Evolutionary conservation across 2,888 invertebrate species (phyloP).

Genomic region (Lymantria dispar): DNA sequence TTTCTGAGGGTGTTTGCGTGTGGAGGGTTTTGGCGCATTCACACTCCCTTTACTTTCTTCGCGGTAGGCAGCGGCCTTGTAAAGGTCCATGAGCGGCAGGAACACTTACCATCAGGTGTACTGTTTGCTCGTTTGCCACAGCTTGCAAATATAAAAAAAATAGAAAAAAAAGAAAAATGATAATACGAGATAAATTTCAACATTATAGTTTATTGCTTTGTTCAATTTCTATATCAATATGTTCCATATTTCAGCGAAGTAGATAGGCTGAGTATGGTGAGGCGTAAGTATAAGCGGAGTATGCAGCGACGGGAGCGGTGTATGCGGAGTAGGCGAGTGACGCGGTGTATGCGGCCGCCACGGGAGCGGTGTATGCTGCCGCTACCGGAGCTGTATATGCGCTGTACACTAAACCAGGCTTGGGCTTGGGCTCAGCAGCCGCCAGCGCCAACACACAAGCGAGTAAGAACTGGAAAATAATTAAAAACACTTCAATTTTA

Average conservation of each 20-base stretch:
- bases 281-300: slow-evolving; percentile 49
- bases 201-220: not conserved
- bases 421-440: slow-evolving; percentile 51
- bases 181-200: not conserved
- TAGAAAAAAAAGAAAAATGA: no score
- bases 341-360: slow-evolving; percentile 50
- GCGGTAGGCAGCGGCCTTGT: no score
- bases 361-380: slow-evolving; percentile 50
- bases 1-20: no score
- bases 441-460: slow-evolving; percentile 76
- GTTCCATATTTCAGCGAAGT: slow-evolving; percentile 3
- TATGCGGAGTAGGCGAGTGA: slow-evolving; percentile 42
- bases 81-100: no score
- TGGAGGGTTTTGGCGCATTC: no score
- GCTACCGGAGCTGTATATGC: slow-evolving; percentile 50
- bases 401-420: slow-evolving; percentile 45
- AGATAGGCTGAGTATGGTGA: slow-evolving; percentile 36
- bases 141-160: no score
- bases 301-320: slow-evolving; percentile 33
- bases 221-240: not conserved
- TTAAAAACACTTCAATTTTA: not conserved
- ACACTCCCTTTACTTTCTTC: no score
- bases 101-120: no score
- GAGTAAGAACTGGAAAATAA: slow-evolving; percentile 61
- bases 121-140: no score